Conservation (phyloP, 2,888 invertebrate genomes). For the Drosophila austrosaltans region DNA sequence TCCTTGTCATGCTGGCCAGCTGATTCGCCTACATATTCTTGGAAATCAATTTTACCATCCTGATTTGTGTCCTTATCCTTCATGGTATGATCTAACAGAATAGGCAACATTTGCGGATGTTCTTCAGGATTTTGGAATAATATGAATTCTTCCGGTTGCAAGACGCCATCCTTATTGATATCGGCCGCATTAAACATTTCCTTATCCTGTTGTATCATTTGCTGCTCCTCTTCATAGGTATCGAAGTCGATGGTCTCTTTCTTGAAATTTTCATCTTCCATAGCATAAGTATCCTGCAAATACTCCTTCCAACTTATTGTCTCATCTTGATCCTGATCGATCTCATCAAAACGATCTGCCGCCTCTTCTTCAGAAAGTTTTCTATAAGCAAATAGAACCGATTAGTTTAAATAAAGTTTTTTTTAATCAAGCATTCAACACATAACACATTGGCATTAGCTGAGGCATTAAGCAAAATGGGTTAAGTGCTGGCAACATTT, state of each 20-base stretch:
- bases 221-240: slow-evolving; percentile 85
- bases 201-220: slow-evolving; percentile 91
- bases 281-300: slow-evolving; percentile 93
- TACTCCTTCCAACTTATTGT: slow-evolving; percentile 95
- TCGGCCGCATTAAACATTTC: slow-evolving; percentile 94
- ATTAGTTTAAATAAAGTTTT: not conserved
- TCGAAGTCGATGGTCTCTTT: slow-evolving; percentile 84
- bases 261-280: slow-evolving; percentile 85
- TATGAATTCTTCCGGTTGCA: slow-evolving; percentile 91
- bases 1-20: slow-evolving; percentile 89
- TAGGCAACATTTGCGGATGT: slow-evolving; percentile 92
- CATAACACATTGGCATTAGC: slow-evolving; percentile 22
- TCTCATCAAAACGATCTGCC: slow-evolving; percentile 91
- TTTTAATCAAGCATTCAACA: not conserved
- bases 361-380: slow-evolving; percentile 94
- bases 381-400: slow-evolving; percentile 83
- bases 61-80: slow-evolving; percentile 92
- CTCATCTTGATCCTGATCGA: slow-evolving; percentile 93
- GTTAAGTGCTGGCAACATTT: slow-evolving; percentile 1
- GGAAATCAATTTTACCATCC: slow-evolving; percentile 93
- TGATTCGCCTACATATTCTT: slow-evolving; percentile 83
- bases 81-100: slow-evolving; percentile 91
- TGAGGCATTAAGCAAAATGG: slow-evolving; percentile 14
- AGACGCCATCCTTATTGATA: slow-evolving; percentile 89
- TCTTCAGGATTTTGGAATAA: slow-evolving; percentile 97